Evolutionary conservation across 2,888 invertebrate genomes (phyloP).

Genomic region (Ganaspis brasiliensis): DNA sequence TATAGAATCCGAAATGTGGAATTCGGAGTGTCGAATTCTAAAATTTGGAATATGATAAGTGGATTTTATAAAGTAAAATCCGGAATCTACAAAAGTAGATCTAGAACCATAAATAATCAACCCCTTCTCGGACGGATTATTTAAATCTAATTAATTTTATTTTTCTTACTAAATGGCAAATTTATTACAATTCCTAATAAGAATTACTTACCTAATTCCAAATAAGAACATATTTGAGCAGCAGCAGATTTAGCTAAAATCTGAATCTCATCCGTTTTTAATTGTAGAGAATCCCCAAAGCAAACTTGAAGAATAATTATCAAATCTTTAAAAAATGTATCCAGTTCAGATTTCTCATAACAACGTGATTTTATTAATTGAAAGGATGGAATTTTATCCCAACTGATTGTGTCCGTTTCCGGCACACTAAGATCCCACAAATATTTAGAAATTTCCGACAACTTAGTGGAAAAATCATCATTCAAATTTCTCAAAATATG

Average conservation of each 20-base stretch:
- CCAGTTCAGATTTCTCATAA: background rate
- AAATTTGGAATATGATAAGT: no score
- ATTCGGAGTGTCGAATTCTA: no score
- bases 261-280: background rate
- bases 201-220: constrained; percentile 33
- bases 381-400: background rate
- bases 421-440: constrained; percentile 3
- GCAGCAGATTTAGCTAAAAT: background rate
- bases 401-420: background rate
- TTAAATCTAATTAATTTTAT: no score
- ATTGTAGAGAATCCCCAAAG: background rate
- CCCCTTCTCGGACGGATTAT: no score
- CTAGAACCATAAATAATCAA: no score
- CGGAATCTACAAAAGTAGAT: no score
- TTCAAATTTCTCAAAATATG: background rate
- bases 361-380: constrained; percentile 10
- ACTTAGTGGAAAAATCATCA: constrained; percentile 3
- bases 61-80: no score
- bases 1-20: no score
- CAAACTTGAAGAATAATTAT: background rate
- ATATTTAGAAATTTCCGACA: background rate
- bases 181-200: no score
- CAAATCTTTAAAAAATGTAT: background rate
- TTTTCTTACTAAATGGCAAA: no score
- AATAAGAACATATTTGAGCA: constrained; percentile 7